A percentile compares a stretch with the other conserved stretches of the same genome.
These are phyloP conservation scores for Noctua janthina DNA, from an alignment of 2,888 invertebrate genomes.

Conservation along the genomic window DNA sequence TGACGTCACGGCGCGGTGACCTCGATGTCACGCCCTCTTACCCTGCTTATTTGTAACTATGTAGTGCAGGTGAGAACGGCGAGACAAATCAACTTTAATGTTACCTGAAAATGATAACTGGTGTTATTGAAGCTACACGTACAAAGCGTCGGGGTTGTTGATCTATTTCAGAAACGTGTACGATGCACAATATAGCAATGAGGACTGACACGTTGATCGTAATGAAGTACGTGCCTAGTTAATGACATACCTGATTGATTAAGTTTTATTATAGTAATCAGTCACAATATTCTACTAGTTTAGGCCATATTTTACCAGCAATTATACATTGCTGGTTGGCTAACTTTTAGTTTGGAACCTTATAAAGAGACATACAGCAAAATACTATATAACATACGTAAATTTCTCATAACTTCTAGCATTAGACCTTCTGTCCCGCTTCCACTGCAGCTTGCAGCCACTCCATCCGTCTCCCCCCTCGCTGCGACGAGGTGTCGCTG, in stretches of 20 bases:
- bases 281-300: not conserved
- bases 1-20: slow-evolving; percentile 51
- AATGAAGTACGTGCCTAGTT: not conserved
- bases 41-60: slow-evolving; percentile 27
- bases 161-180: not conserved
- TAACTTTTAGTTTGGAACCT: not conserved
- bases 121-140: not conserved
- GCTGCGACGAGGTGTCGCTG: slow-evolving; percentile 29
- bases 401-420: not conserved
- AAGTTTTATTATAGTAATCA: not conserved
- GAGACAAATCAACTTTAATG: slow-evolving; percentile 7
- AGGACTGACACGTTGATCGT: not conserved
- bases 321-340: not conserved
- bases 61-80: slow-evolving; percentile 4
- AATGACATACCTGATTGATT: not conserved
- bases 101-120: not conserved
- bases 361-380: not conserved
- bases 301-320: not conserved
- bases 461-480: not conserved
- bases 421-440: slow-evolving; percentile 17
- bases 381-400: not conserved
- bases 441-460: not conserved
- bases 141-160: not conserved
- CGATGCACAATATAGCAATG: not conserved
- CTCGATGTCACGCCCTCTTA: slow-evolving; percentile 50